Percentiles rank a stretch among this genome's conserved stretches.
Conservation (phyloP, 2,797 vertebrate genomes). For the Aulostomus chinensis region DNA sequence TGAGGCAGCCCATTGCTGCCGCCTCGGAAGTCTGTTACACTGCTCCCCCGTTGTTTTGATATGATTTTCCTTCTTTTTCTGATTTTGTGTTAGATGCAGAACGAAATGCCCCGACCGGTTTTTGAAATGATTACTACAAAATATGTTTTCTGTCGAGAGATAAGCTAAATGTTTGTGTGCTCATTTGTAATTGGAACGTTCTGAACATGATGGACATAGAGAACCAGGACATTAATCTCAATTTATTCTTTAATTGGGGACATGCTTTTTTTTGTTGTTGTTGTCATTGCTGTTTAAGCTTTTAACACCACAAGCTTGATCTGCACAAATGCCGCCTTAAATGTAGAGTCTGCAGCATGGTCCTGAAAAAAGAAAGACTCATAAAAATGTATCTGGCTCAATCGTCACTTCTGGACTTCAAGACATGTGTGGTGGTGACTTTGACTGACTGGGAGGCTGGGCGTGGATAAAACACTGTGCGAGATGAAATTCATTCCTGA, state of each 20-base stretch:
- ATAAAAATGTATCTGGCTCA: no score
- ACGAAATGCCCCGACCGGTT: constrained; percentile 29
- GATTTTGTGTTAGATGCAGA: constrained; percentile 24
- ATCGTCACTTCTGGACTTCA: no score
- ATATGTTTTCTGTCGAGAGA: constrained; percentile 19
- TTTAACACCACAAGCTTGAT: background rate
- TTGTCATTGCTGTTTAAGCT: no score
- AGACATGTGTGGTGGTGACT: no score
- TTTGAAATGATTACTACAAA: constrained; percentile 18
- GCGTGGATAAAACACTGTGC: no score
- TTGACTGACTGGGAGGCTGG: no score
- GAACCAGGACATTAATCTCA: constrained; percentile 3
- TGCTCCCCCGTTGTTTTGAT: constrained; percentile 46
- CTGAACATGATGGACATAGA: background rate
- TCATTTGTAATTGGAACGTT: constrained; percentile 7
- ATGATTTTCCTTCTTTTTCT: constrained; percentile 45
- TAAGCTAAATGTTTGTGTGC: background rate
- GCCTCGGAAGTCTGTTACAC: constrained; percentile 49
- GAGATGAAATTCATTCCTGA: no score
- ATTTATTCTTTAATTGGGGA: constrained; percentile 1
- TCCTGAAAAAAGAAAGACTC: no score
- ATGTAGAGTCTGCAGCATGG: no score
- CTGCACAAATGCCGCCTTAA: no score
- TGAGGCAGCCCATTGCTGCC: constrained; percentile 45
- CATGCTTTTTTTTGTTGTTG: background rate